Base-by-base conservation (phyloP, 2,888 invertebrate genomes). In the Aphodius sticticus region DNA sequence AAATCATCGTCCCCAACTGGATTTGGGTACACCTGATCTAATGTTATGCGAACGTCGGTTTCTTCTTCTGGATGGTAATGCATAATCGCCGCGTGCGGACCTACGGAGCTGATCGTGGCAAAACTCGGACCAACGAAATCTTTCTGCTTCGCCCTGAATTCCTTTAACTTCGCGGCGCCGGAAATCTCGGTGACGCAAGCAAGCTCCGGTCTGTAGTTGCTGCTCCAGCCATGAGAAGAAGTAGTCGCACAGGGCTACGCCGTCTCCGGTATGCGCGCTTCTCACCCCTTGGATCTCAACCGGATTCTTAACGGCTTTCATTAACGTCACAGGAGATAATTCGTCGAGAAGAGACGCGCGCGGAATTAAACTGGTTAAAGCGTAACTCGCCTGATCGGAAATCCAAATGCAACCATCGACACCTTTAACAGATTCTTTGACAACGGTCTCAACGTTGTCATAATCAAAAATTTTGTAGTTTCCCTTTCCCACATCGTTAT, bases 11-110 rank as follows among this genome's bases (percentile, higher is more conserved):
- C 3, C 94, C 95, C 69, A 98, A 87, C 83, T 87, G 92, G 91
- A 83, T 95, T 94, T 97, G 96, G 91, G 88, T 97, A 99, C 82
- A 99, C 90, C 83, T 96, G 95, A 15, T 93, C 90, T 0, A 90
- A 90, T 12, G 92, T 93, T 15, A 99, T 94, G 9, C 90, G 90
- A 14, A 94, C 90, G 86, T 95, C 94, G 0, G 93, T 93, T 77
- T 93, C 93, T 5, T 94, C 91, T 70, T 92, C 92, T 0, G 97
- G 95, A 77, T 91, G 90, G 89, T 99, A 99, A 90, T 99, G 99
- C 83, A 99, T 97, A 12, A 98, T 93, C 1, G 99, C 97, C 0
- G 95, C 98, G 89, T 99, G 96, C 1, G 96, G 93, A 0, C 99
- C 99, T 0, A 95, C 94, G 0, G 96, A 95, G n/a, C 97, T 95